These are phyloP conservation scores for Benitochromis conjunctus DNA, from an alignment of 2,113 vertebrate species.

Conservation along the genomic window DNA sequence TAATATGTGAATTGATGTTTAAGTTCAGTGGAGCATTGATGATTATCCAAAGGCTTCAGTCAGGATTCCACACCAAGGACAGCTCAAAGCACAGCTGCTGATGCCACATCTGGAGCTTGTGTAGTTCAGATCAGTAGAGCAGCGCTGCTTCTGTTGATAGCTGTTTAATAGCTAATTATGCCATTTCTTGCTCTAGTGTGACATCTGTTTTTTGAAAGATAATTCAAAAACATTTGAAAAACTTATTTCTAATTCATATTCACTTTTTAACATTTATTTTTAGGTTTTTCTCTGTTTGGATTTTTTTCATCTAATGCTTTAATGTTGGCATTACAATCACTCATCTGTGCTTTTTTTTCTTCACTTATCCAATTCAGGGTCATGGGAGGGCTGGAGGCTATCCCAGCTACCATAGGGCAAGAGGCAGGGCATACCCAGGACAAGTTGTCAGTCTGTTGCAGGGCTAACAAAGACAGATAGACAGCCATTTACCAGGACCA, in stretches of 20 bases:
- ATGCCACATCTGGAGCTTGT: conserved; percentile 34
- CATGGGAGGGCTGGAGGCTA: background rate
- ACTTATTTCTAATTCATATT: background rate
- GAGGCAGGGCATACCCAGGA: background rate
- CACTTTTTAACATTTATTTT: background rate
- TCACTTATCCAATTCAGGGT: background rate
- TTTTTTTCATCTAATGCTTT: background rate
- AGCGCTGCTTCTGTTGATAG: background rate
- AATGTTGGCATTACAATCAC: background rate
- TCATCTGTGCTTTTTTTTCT: background rate
- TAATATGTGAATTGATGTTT: conserved; percentile 8
- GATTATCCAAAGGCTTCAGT: conserved; percentile 23
- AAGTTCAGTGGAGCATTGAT: conserved; percentile 24
- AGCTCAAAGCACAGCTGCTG: conserved; percentile 3
- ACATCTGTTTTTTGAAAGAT: background rate
- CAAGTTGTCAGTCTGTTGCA: background rate
- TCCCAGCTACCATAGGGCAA: background rate
- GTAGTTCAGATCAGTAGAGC: background rate
- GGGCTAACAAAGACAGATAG: background rate
- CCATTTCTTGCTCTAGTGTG: background rate
- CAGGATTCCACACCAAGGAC: conserved; percentile 3
- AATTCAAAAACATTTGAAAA: background rate
- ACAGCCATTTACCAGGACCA: background rate
- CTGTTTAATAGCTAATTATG: background rate
- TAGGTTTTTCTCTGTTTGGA: background rate